These are phyloP conservation scores for Aphidius colemani DNA, from an alignment of 2,888 invertebrate species.

Conservation along the genomic window DNA sequence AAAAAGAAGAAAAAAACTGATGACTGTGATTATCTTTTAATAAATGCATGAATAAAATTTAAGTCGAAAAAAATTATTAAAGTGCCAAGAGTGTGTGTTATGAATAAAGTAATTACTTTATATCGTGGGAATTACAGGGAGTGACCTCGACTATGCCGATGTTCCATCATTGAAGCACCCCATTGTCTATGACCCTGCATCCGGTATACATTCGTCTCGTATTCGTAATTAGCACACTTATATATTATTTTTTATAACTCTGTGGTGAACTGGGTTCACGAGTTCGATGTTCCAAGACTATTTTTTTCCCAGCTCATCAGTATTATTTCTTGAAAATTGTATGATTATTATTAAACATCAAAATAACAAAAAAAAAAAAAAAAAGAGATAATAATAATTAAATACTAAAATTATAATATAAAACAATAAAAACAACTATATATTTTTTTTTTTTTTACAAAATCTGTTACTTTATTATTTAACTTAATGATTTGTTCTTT, in stretches of 20 bases:
- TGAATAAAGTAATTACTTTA: constrained; percentile 31
- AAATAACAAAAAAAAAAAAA: background rate
- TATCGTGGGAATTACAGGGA: constrained; percentile 31
- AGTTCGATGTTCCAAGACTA: background rate
- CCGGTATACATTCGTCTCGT: constrained; percentile 25
- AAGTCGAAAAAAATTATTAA: constrained; percentile 25
- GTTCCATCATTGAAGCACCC: constrained; percentile 25
- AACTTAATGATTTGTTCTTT: constrained; percentile 37
- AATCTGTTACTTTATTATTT: constrained; percentile 50
- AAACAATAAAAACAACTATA: background rate
- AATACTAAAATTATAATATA: background rate
- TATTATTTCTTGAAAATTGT: too few species aligned
- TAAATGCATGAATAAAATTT: background rate
- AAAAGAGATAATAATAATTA: constrained; percentile 1
- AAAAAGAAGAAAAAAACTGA: constrained; percentile 10
- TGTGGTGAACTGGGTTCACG: background rate
- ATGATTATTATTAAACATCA: too few species aligned
- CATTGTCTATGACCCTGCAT: constrained; percentile 23
- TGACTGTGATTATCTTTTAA: background rate
- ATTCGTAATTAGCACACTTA: constrained; percentile 32
- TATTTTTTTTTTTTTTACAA: constrained; percentile 30
- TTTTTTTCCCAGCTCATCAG: background rate
- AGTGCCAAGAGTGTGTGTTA: constrained; percentile 28
- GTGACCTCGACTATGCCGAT: background rate
- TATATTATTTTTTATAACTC: constrained; percentile 9